Base-by-base conservation (phyloP, 2,113 vertebrate genomes). In the Prionailurus viverrinus region DNA sequence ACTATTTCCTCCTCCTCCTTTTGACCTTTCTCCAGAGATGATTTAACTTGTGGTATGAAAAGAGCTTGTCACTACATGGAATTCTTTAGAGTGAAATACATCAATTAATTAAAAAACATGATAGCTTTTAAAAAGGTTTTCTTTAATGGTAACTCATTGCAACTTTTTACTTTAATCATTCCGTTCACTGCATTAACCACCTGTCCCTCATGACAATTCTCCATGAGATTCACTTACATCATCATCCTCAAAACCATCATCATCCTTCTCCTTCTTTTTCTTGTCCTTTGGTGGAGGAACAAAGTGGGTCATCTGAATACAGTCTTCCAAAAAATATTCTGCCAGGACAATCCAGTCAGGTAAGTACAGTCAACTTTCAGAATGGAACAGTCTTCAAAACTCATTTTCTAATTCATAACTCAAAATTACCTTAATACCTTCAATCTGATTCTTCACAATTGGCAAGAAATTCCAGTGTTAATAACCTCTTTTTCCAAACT, bases 271-370 rank as follows among this genome's bases (percentile, higher is more conserved):
- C 79, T 99, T 99, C 97, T 99, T 99, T 98, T 99, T 99, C 93
- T 99, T 99, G 88, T 99, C 99, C 91, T 99, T 99, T 5, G 99
- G 99, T 4, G 99, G 99, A 81, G 99, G 99, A 87, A 99, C 16
- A 27, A 99, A 99, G 86, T 99, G 98, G 23, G 99, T 99, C 99
- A 99, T 99, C 97, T 99, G 99, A 98, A 99, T 99, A 84, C 99
- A 99, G 58, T 99, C 99, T 96, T 99, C 99, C 97, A 99, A 98
- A 98, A 99, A 99, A 96, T 99, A 99, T 96, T 99, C 99, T 99
- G 98, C 29, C 97, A 95, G 36, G n/a, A 97, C 11, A 98, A 91
- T 82, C 13, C 48, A 83, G 39, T 9, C 1, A 29, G 39, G 7
- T 71, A 90, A 86, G 39, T 55, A 91, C 4, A 23, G 53, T n/a